Base-by-base conservation (phyloP, 2,113 vertebrate genomes). In the Tor tambroides region DNA sequence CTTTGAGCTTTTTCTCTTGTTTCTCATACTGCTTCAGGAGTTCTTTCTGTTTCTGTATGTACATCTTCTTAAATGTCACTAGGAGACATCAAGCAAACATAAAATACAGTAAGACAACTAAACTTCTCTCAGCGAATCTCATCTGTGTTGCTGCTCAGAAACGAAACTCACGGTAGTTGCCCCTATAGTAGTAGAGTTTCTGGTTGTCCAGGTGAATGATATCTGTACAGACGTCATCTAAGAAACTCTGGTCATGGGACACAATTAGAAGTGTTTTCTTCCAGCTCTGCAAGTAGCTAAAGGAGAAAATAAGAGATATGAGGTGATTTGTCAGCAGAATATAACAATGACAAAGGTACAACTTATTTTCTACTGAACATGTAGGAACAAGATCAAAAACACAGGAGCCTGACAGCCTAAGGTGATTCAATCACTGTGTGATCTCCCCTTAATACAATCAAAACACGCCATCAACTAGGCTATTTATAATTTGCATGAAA, bases 61-160 rank as follows among this genome's bases (percentile, higher is more conserved):
- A 97, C 97, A 98, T 98, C 93, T 98, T 98, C 94, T 98, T 98
- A 90, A 98, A 98, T 14, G 97, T 96, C 94, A 97, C 97, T 98
- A 85, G 1, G 0, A 81, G 23, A 86, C 43, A 43, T 59, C 30
- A 69, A 49, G 67, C 17, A 26, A 74, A 46, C 3, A 30, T 6
- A 74, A 84, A n/a, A 61, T 30, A n/a, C 11, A 84, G 19, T 41
- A 9, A 26, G 6, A 28, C 11, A 5, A 38, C 23, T 23, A 5
- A 72, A 23, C 4, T 2, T 32, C 28, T 32, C 5, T 23, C 8
- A 23, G 32, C 3, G 12, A 19, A 11, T 38, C 23, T 38, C 9
- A 72, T 38, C 1, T 23, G 63, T 17, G 69, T 38, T 21, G 32
- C 19, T 35, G 35, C 23, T 72, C 9, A 72, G 21, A 69, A 72